phyloP scores from a whole-genome alignment of 1,140 invertebrate genomes.

The Lepidurus couesii region DNA sequence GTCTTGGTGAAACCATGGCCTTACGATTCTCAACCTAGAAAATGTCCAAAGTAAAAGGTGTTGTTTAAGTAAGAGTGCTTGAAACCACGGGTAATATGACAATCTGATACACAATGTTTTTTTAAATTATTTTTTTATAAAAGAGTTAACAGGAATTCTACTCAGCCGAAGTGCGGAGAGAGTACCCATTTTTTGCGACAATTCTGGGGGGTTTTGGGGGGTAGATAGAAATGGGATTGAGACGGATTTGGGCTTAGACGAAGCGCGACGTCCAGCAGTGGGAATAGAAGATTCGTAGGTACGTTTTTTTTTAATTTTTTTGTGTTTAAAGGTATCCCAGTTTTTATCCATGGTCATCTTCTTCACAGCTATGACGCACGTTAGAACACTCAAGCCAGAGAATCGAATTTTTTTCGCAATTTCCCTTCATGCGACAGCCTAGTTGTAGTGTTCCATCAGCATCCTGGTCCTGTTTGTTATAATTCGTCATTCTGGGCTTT shows the following conservation, averaged over 20 bases:
- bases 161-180: slow-evolving; percentile 12
- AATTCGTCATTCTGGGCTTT: not conserved
- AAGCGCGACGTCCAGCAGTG: too few relatives aligned
- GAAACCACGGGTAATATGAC: not conserved
- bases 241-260: not conserved
- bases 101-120: not conserved
- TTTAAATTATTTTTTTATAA: not conserved
- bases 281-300: too few relatives aligned
- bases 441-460: too few relatives aligned
- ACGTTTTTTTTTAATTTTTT: too few relatives aligned
- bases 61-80: not conserved
- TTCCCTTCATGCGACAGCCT: too few relatives aligned
- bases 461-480: too few relatives aligned
- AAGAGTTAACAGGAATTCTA: slow-evolving; percentile 15
- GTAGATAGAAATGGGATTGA: not conserved
- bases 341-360: too few relatives aligned
- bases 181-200: slow-evolving; percentile 10
- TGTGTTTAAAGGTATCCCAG: too few relatives aligned
- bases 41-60: not conserved
- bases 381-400: too few relatives aligned
- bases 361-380: too few relatives aligned
- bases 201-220: not conserved
- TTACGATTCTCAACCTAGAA: not conserved
- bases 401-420: too few relatives aligned
- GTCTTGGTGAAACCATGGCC: not conserved